Conservation (phyloP, 2,113 vertebrate species). For the Boulengeromyrus knoepffleri region DNA sequence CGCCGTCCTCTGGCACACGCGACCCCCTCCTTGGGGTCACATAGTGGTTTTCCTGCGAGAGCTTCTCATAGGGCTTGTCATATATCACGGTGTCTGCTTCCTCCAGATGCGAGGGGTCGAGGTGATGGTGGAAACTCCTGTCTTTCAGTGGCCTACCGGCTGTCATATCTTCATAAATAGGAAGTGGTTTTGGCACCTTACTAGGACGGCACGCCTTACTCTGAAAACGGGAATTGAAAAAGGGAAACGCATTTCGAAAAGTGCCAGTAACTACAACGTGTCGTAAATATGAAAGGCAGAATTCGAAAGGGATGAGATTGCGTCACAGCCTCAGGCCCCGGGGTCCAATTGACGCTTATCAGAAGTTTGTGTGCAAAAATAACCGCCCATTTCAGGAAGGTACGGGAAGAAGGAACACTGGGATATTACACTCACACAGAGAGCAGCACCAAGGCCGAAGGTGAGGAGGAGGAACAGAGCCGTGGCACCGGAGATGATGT, state of each 20-base stretch:
- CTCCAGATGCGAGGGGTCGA: slow-evolving; percentile 23
- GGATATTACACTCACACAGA: slow-evolving; percentile 38
- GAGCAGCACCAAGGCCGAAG: slow-evolving; percentile 7
- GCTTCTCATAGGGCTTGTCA: slow-evolving; percentile 26
- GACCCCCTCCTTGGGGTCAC: slow-evolving; percentile 28
- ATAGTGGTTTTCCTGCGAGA: slow-evolving; percentile 45
- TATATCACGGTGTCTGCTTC: slow-evolving; percentile 30
- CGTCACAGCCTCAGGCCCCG: neutral
- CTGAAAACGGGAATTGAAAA: slow-evolving; percentile 31
- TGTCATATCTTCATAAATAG: slow-evolving; percentile 64
- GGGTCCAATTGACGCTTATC: neutral
- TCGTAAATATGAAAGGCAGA: neutral
- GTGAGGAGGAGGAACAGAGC: slow-evolving; percentile 41
- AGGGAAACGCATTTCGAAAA: neutral
- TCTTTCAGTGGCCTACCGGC: neutral
- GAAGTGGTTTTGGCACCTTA: slow-evolving; percentile 23
- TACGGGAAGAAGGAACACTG: neutral
- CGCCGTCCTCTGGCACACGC: neutral
- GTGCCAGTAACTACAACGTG: neutral
- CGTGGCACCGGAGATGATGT: slow-evolving; percentile 39
- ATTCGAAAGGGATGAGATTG: neutral
- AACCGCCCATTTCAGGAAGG: neutral
- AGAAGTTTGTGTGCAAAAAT: neutral
- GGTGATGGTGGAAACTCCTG: slow-evolving; percentile 15
- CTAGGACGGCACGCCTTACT: slow-evolving; percentile 16